Evolutionary conservation across 2,113 vertebrate genomes (phyloP).

Genomic region (Sciurus niger): DNA sequence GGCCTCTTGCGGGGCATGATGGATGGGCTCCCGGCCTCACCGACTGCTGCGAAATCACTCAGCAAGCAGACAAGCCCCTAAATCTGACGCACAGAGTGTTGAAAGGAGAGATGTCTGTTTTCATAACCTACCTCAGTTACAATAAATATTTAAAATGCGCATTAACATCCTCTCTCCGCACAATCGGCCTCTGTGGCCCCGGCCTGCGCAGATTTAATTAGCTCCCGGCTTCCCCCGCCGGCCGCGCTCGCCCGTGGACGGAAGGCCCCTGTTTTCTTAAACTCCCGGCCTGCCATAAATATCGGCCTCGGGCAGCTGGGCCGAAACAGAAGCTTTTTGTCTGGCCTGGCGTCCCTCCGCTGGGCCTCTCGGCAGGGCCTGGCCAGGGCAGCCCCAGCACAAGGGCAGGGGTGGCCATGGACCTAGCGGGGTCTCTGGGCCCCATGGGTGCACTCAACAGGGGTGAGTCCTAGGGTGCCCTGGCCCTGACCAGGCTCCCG

Average conservation of each 20-base stretch:
- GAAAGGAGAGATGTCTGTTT: slow-evolving; percentile 99
- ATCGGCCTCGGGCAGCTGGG: slow-evolving; percentile 56
- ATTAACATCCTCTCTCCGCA: slow-evolving; percentile 90
- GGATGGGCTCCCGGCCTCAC: slow-evolving; percentile 91
- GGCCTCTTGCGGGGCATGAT: slow-evolving; percentile 88
- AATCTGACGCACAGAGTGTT: slow-evolving; percentile 98
- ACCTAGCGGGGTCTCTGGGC: slow-evolving; percentile 83
- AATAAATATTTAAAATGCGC: slow-evolving; percentile 94
- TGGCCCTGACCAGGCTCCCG: neutral
- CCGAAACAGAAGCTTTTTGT: slow-evolving; percentile 79
- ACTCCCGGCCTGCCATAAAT: slow-evolving; percentile 89
- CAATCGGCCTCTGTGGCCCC: slow-evolving; percentile 90
- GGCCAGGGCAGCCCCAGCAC: neutral
- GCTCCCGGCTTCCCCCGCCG: slow-evolving; percentile 85
- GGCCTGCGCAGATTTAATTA: slow-evolving; percentile 93
- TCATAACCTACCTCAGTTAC: slow-evolving; percentile 97
- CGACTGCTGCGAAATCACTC: slow-evolving; percentile 96
- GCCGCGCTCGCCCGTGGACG: slow-evolving; percentile 84
- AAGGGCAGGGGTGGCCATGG: slow-evolving; percentile 43
- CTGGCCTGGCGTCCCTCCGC: slow-evolving; percentile 14
- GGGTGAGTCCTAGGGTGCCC: neutral
- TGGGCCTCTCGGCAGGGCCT: neutral
- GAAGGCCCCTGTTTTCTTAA: slow-evolving; percentile 89
- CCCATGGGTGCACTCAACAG: neutral
- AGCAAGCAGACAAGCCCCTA: slow-evolving; percentile 94